Evolutionary conservation across 1,140 invertebrate genomes (phyloP), one percentile per base, ranked within the genome.

Genomic region (Pteromalus puparum): DNA sequence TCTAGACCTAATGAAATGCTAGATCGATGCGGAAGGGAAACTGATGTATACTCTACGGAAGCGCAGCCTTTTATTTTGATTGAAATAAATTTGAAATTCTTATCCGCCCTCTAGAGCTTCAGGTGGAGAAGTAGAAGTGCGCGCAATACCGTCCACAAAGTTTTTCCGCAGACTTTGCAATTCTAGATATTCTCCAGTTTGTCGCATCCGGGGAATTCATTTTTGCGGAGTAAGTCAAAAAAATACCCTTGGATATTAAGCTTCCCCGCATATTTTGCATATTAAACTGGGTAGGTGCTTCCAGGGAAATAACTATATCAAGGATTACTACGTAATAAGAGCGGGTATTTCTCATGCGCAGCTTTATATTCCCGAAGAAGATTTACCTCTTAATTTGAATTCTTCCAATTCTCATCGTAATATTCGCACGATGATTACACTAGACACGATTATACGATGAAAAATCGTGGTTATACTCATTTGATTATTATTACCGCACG

Each of bases 51-150:
- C 53, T 18, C 18, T 34, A 3, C 53, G 53, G 21, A 61, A n/a
- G 53, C 53, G 53, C 53, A n/a, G 53, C 53, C 53, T 61, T 61
- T 21, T 61, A 61, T 61, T 61, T 61, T 61, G 53, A 61, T 61
- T 61, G 53, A 61, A 61, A 61, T 61, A 61, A 61, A 61, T 61
- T 61, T 61, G 53, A 61, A 61, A 61, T 61, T 61, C 53, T 61
- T 21, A 61, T 61, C 53, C 53, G 48, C 30, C 30, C 3, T 34
- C 53, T 6, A 7, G 53, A 9, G 53, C 21, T 61, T 61, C 53
- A 61, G 53, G 21, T 61, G 53, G 3, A 21, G 18, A 61, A 61
- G 53, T 7, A 61, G 53, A n/a, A 61, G 53, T 61, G 18, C 53
- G 53, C 6, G 53, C 53, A 61, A 61, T 61, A 61, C 53, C 21